Percentiles rank a stretch among this genome's conserved stretches.
Evolutionary conservation across 1,140 invertebrate genomes (phyloP).

Genomic region (Acromyrmex echinatior): DNA sequence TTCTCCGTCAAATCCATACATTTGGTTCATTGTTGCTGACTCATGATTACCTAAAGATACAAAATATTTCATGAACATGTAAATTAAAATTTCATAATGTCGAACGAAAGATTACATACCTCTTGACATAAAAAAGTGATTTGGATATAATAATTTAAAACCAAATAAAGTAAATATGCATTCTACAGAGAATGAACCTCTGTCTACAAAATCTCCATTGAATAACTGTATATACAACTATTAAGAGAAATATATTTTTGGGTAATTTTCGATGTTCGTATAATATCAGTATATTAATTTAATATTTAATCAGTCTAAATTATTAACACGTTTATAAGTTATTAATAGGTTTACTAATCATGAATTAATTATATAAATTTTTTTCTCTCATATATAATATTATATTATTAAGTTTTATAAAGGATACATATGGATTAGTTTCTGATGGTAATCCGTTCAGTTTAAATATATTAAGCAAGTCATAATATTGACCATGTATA

Average conservation of each 20-base stretch:
- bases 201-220: constrained; percentile 99
- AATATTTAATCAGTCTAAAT: not conserved
- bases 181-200: constrained; percentile 99
- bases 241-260: constrained; percentile 76
- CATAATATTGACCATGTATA: constrained; percentile 99
- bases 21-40: constrained; percentile 99
- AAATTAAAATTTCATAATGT: not conserved
- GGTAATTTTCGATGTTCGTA: constrained; percentile 32
- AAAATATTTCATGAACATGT: constrained; percentile 4
- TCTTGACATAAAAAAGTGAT: constrained; percentile 99
- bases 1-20: constrained; percentile 99
- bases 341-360: too few relatives aligned
- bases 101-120: constrained; percentile 88
- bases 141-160: constrained; percentile 98
- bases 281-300: not conserved
- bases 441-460: constrained; percentile 98
- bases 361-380: not conserved
- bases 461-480: constrained; percentile 99
- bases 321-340: too few relatives aligned
- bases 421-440: constrained; percentile 97
- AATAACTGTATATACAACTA: constrained; percentile 90
- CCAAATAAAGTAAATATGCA: constrained; percentile 99
- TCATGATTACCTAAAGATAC: constrained; percentile 96
- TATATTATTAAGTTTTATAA: constrained; percentile 70
- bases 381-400: not conserved